Percentiles rank a stretch among this genome's conserved stretches.
Evolutionary conservation across 2,888 invertebrate species (phyloP).

Genomic region (Apodemia hepburni): DNA sequence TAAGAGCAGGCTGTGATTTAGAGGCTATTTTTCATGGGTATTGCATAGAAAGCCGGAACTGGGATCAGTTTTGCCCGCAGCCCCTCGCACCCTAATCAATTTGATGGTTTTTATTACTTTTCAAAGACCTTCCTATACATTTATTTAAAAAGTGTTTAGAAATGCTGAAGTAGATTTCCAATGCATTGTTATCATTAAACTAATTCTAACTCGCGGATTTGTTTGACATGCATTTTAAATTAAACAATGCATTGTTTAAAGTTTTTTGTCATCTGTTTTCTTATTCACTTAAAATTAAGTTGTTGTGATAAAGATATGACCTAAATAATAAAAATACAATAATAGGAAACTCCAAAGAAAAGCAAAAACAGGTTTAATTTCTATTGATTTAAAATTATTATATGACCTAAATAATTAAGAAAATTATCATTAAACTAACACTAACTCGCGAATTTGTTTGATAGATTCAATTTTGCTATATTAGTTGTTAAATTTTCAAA

Average conservation of each 20-base stretch:
- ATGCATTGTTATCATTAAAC: not conserved
- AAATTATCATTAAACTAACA: not conserved
- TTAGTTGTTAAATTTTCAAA: not conserved
- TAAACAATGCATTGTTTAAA: too few relatives aligned
- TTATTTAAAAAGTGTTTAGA: not conserved
- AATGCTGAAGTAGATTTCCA: not conserved
- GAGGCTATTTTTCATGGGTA: constrained; percentile 56
- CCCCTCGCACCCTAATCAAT: constrained; percentile 51
- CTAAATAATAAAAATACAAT: too few relatives aligned
- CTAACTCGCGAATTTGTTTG: not conserved
- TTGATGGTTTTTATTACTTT: constrained; percentile 51
- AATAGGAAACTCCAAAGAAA: too few relatives aligned
- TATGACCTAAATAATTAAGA: too few relatives aligned
- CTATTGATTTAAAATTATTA: too few relatives aligned
- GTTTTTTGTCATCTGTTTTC: too few relatives aligned
- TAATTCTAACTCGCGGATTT: not conserved
- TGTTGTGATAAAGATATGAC: too few relatives aligned
- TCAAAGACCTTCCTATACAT: constrained; percentile 25
- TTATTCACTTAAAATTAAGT: too few relatives aligned
- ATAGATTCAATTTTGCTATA: not conserved
- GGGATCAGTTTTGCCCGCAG: constrained; percentile 37
- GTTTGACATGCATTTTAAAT: too few relatives aligned
- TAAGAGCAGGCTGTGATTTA: constrained; percentile 52
- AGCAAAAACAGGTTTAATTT: too few relatives aligned
- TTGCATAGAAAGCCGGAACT: constrained; percentile 45